phyloP scores from a whole-genome alignment of 2,113 vertebrate genomes.

The Datnioides undecimradiatus region DNA sequence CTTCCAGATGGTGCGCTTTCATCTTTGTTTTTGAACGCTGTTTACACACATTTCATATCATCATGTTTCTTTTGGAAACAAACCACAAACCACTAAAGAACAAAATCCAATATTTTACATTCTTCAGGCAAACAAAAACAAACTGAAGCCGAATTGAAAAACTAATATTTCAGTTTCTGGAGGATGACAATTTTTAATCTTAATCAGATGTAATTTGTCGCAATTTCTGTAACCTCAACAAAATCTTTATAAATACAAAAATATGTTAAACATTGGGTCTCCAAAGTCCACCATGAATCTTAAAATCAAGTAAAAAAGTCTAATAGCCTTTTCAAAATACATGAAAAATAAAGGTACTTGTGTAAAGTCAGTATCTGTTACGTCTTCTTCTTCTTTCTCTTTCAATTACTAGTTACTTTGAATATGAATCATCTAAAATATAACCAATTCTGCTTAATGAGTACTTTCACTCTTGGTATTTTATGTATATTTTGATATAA shows the following conservation, averaged over 20 bases:
- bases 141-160: background rate
- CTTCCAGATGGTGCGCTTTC: slow-evolving; percentile 41
- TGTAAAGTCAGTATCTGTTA: too few relatives aligned
- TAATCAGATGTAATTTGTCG: background rate
- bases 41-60: slow-evolving; percentile 40
- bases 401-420: too few relatives aligned
- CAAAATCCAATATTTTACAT: background rate
- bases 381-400: too few relatives aligned
- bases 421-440: too few relatives aligned
- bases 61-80: slow-evolving; percentile 29
- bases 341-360: too few relatives aligned
- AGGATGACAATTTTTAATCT: background rate
- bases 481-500: too few relatives aligned
- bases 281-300: too few relatives aligned
- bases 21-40: slow-evolving; percentile 49
- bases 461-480: too few relatives aligned
- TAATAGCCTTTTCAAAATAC: background rate
- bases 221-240: background rate
- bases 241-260: background rate
- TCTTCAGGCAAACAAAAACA: slow-evolving; percentile 15
- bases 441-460: too few relatives aligned
- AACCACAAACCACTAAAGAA: slow-evolving; percentile 25
- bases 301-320: background rate
- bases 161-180: background rate
- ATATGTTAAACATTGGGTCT: background rate